Conservation (phyloP, 2,113 vertebrate genomes). For the Otocyon megalotis region DNA sequence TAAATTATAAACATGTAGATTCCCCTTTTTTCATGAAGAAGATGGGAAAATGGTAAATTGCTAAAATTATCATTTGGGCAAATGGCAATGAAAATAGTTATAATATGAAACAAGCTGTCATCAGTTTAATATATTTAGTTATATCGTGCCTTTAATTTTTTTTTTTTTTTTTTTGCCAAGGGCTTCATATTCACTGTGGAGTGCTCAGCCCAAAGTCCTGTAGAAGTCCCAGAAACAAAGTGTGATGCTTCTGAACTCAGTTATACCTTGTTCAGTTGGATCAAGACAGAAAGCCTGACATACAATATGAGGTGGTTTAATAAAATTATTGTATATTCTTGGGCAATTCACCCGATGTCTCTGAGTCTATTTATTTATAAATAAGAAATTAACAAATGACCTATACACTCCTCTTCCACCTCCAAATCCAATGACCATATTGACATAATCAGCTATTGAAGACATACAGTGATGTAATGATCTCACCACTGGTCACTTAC, state of each 20-base stretch:
- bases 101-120: not conserved
- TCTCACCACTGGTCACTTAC: not conserved
- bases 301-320: not conserved
- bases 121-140: not conserved
- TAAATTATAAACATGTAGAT: not conserved
- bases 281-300: not conserved
- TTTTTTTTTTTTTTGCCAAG: not conserved
- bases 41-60: slow-evolving; percentile 23
- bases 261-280: not conserved
- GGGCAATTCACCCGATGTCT: not conserved
- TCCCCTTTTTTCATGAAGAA: not conserved
- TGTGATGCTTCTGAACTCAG: not conserved
- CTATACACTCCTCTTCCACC: not conserved
- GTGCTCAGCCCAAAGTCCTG: not conserved
- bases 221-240: not conserved
- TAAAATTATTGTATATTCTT: not conserved
- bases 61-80: not conserved
- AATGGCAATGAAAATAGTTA: not conserved
- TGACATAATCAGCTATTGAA: not conserved
- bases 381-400: not conserved
- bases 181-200: not conserved
- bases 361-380: not conserved
- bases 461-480: not conserved
- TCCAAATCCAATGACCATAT: not conserved
- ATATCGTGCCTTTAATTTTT: not conserved